Evolutionary conservation across 2,888 invertebrate species (phyloP).

Genomic region (Heliconius charithonia): DNA sequence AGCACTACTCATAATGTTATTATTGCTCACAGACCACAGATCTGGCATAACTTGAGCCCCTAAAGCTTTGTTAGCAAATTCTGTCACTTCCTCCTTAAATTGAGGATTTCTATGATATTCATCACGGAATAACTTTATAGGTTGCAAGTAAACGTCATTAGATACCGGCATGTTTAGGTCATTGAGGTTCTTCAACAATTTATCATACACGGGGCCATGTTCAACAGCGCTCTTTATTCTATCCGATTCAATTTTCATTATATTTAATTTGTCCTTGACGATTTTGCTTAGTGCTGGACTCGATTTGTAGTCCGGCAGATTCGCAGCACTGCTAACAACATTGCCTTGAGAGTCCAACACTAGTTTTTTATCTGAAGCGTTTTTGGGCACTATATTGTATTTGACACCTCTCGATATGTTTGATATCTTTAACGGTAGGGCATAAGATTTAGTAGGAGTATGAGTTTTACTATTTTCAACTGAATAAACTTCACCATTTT

Average conservation of each 20-base stretch:
- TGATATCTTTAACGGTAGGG: slow-evolving; percentile 78
- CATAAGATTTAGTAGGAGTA: slow-evolving; percentile 74
- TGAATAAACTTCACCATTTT: slow-evolving; percentile 75
- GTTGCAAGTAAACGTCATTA: slow-evolving; percentile 81
- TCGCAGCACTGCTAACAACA: slow-evolving; percentile 78
- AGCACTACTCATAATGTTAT: slow-evolving; percentile 73
- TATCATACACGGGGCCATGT: slow-evolving; percentile 85
- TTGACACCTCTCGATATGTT: slow-evolving; percentile 77
- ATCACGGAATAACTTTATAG: slow-evolving; percentile 82
- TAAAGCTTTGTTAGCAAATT: slow-evolving; percentile 77
- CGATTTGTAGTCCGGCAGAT: slow-evolving; percentile 76
- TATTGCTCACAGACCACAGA: slow-evolving; percentile 70
- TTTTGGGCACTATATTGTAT: slow-evolving; percentile 79
- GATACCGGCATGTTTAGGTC: slow-evolving; percentile 80
- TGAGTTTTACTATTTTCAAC: slow-evolving; percentile 76
- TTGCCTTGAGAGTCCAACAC: slow-evolving; percentile 78
- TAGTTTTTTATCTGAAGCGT: slow-evolving; percentile 79
- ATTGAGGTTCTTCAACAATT: slow-evolving; percentile 80
- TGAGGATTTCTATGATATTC: slow-evolving; percentile 82
- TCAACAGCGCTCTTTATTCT: slow-evolving; percentile 84
- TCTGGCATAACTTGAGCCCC: slow-evolving; percentile 77
- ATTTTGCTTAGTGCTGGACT: slow-evolving; percentile 77
- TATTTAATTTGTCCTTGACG: slow-evolving; percentile 79
- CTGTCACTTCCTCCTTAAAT: slow-evolving; percentile 81
- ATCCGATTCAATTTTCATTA: slow-evolving; percentile 82